These are phyloP conservation scores for Ips nitidus DNA, from an alignment of 1,140 invertebrate genomes.

Conservation along the genomic window DNA sequence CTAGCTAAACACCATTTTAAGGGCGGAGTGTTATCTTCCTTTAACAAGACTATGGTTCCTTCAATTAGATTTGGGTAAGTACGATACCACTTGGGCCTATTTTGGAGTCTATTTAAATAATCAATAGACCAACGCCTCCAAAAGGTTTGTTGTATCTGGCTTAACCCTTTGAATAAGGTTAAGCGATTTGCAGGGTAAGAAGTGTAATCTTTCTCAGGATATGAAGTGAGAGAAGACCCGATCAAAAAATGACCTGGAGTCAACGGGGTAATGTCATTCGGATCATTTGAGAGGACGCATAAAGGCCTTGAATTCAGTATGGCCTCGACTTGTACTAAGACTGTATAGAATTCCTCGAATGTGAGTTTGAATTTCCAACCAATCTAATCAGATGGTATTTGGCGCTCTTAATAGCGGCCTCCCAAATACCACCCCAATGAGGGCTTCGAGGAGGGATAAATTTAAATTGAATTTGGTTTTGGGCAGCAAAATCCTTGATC, in stretches of 20 bases:
- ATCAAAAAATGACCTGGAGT: constrained; percentile 52
- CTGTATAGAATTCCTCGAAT: constrained; percentile 42
- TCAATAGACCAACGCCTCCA: constrained; percentile 42
- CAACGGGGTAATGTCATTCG: constrained; percentile 39
- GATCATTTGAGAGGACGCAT: constrained; percentile 38
- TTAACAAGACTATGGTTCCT: constrained; percentile 47
- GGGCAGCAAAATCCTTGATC: not conserved
- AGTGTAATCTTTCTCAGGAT: constrained; percentile 32
- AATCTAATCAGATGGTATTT: constrained; percentile 46
- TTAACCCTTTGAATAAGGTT: constrained; percentile 2
- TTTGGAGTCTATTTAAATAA: constrained; percentile 38
- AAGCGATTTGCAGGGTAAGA: constrained; percentile 27
- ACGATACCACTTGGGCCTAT: constrained; percentile 37
- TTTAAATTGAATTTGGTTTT: constrained; percentile 34
- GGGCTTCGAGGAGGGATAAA: constrained; percentile 43
- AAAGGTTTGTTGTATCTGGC: constrained; percentile 34
- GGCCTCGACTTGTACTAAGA: constrained; percentile 42
- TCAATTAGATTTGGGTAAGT: constrained; percentile 23
- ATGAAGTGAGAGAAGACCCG: constrained; percentile 40
- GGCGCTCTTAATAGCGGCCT: constrained; percentile 42
- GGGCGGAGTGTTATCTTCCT: constrained; percentile 47
- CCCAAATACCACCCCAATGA: constrained; percentile 43
- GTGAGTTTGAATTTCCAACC: constrained; percentile 43
- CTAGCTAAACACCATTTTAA: constrained; percentile 46
- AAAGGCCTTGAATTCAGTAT: constrained; percentile 49